A percentile compares a stretch with the other conserved stretches of the same genome.
Evolutionary conservation across 2,797 vertebrate species (phyloP).

Genomic region (Takifugu rubripes): DNA sequence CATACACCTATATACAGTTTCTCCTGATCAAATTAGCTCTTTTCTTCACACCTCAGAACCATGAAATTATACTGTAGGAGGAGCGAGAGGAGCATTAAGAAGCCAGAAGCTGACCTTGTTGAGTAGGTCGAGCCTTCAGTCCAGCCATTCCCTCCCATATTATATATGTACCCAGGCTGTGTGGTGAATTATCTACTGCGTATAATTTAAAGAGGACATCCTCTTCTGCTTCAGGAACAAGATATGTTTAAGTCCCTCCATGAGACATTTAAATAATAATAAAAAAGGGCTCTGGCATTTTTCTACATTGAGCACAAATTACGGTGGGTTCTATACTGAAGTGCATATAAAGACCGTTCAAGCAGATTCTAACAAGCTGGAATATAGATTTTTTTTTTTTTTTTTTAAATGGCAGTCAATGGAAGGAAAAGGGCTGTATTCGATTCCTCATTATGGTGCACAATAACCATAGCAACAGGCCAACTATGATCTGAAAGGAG

Average conservation of each 20-base stretch:
- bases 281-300: slow-evolving; percentile 41
- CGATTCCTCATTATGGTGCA: slow-evolving; percentile 55
- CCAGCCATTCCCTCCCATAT: slow-evolving; percentile 17
- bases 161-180: slow-evolving; percentile 7
- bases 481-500: slow-evolving; percentile 51
- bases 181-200: not conserved
- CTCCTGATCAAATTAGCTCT: slow-evolving; percentile 29
- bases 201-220: slow-evolving; percentile 27
- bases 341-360: slow-evolving; percentile 49
- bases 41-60: slow-evolving; percentile 33
- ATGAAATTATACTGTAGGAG: not conserved
- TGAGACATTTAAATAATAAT: slow-evolving; percentile 32
- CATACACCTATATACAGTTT: slow-evolving; percentile 40
- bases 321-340: slow-evolving; percentile 52
- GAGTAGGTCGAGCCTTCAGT: slow-evolving; percentile 23
- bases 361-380: slow-evolving; percentile 51
- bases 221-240: slow-evolving; percentile 25
- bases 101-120: slow-evolving; percentile 20
- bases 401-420: slow-evolving; percentile 52
- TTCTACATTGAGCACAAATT: slow-evolving; percentile 49
- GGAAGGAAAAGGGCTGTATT: slow-evolving; percentile 66
- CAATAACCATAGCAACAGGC: slow-evolving; percentile 78
- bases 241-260: slow-evolving; percentile 38
- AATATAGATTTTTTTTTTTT: slow-evolving; percentile 49
- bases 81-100: slow-evolving; percentile 4